Conservation (phyloP, 2,113 vertebrate genomes). For the Geococcyx californianus region DNA sequence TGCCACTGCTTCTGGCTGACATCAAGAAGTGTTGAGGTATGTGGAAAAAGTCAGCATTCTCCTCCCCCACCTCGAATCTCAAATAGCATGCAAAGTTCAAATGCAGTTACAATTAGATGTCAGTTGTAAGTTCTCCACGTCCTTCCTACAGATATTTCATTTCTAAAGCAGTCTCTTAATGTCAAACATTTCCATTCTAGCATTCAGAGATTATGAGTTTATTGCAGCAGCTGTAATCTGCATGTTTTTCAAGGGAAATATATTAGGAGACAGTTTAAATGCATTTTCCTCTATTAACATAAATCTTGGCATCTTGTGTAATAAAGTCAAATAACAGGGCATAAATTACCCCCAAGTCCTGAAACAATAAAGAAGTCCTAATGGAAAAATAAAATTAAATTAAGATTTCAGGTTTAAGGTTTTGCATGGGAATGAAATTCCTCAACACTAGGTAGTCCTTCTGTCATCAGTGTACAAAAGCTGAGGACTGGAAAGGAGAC, state of each 20-base stretch:
- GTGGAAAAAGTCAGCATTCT: neutral
- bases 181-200: constrained; percentile 60
- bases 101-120: neutral
- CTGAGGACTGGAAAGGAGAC: neutral
- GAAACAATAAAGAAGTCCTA: neutral
- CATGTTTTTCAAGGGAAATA: constrained; percentile 35
- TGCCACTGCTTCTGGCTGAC: constrained; percentile 18
- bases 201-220: constrained; percentile 53
- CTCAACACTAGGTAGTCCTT: neutral
- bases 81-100: constrained; percentile 1
- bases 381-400: constrained; percentile 6
- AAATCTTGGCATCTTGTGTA: constrained; percentile 20
- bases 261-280: constrained; percentile 46
- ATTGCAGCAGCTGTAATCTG: constrained; percentile 55
- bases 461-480: neutral
- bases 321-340: constrained; percentile 11
- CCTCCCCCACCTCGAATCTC: neutral
- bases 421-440: neutral
- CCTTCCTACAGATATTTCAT: constrained; percentile 5
- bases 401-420: neutral
- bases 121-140: neutral
- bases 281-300: constrained; percentile 48
- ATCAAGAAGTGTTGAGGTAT: constrained; percentile 14
- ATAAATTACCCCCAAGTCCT: constrained; percentile 17
- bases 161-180: constrained; percentile 60